Conservation (phyloP, 2,888 invertebrate genomes). For the Metopia argyrocephala region DNA sequence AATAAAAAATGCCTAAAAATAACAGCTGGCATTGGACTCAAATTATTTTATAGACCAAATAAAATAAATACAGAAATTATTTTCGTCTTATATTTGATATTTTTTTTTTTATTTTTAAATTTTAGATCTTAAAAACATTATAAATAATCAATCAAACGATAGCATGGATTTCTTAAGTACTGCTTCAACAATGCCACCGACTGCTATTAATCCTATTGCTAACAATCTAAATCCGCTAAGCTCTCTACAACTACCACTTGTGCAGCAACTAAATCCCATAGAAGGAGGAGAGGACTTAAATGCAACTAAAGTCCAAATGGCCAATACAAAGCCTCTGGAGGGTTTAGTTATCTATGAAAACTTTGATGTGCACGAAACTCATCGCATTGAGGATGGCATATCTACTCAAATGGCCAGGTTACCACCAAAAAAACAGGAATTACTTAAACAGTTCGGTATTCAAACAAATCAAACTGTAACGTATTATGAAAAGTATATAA, state of each 20-base stretch:
- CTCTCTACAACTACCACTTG: slow-evolving; percentile 17
- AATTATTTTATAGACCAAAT: not conserved
- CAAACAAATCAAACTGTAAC: slow-evolving; percentile 79
- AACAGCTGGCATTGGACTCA: not conserved
- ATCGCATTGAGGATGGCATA: slow-evolving; percentile 78
- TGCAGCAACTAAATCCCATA: slow-evolving; percentile 24
- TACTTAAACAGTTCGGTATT: slow-evolving; percentile 79
- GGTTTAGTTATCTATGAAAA: slow-evolving; percentile 77
- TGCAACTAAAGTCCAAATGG: slow-evolving; percentile 44
- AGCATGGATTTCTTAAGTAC: slow-evolving; percentile 73
- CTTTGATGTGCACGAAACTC: slow-evolving; percentile 77
- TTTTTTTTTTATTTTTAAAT: slow-evolving; percentile 28
- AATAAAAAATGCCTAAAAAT: slow-evolving; percentile 9
- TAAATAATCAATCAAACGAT: slow-evolving; percentile 74
- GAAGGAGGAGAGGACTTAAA: slow-evolving; percentile 30
- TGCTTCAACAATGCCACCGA: slow-evolving; percentile 66
- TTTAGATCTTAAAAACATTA: slow-evolving; percentile 78
- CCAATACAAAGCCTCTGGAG: slow-evolving; percentile 68
- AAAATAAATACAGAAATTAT: not conserved
- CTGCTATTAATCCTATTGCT: slow-evolving; percentile 47
- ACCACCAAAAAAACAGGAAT: slow-evolving; percentile 78
- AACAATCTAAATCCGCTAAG: slow-evolving; percentile 30
- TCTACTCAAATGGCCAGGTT: slow-evolving; percentile 77
- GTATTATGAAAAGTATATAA: slow-evolving; percentile 78
- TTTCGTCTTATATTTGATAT: not conserved